Conservation (phyloP, 2,113 vertebrate species). For the Oxyura jamaicensis region DNA sequence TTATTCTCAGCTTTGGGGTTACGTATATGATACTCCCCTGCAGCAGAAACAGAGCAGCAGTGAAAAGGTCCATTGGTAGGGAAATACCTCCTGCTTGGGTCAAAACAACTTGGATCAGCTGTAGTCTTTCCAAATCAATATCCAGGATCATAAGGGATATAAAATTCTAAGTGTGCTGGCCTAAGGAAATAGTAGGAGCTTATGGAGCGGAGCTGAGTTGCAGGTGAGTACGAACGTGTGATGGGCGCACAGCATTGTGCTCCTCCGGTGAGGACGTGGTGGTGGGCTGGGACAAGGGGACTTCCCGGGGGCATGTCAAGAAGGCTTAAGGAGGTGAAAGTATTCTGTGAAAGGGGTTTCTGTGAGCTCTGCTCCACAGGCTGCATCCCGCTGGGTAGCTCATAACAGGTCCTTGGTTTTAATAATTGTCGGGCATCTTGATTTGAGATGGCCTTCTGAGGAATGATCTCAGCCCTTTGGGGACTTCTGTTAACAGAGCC, state of each 20-base stretch:
- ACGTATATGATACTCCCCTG: neutral
- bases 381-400: neutral
- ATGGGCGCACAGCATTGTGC: fast-evolving
- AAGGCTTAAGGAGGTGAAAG: neutral
- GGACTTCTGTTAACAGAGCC: neutral
- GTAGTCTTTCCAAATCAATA: neutral
- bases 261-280: neutral
- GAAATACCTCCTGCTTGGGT: neutral
- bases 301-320: fast-evolving
- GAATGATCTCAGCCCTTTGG: neutral
- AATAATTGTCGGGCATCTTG: neutral
- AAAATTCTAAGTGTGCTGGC: neutral
- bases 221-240: neutral
- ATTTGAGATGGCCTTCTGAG: neutral
- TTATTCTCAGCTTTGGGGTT: neutral
- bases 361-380: neutral
- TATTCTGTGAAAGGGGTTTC: too few species aligned
- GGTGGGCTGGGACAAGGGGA: neutral
- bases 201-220: neutral
- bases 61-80: neutral
- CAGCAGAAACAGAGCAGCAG: neutral
- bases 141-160: neutral
- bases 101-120: neutral
- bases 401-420: neutral
- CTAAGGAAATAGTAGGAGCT: neutral